Evolutionary conservation across 2,888 invertebrate genomes (phyloP).

Genomic region (Actias luna): DNA sequence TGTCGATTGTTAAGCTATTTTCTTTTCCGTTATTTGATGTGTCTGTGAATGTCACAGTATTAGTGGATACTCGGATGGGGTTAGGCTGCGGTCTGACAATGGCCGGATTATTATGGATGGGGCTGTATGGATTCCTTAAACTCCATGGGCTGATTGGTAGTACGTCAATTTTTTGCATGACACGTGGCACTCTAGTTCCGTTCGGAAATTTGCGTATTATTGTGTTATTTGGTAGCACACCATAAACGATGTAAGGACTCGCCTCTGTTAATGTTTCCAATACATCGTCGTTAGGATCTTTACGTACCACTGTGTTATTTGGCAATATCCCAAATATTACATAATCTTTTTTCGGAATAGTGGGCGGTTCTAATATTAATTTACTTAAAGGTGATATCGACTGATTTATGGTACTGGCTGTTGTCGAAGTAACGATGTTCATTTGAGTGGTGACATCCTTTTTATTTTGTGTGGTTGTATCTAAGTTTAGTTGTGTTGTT

Average conservation of each 20-base stretch:
- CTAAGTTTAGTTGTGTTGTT: constrained; percentile 34
- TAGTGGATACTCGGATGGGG: constrained; percentile 85
- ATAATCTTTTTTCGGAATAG: constrained; percentile 84
- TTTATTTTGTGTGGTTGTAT: constrained; percentile 38
- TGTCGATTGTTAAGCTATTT: constrained; percentile 77
- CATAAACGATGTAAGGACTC: constrained; percentile 88
- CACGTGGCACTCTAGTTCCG: constrained; percentile 88
- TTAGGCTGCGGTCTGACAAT: constrained; percentile 80
- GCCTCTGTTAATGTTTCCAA: constrained; percentile 86
- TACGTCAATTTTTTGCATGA: constrained; percentile 81
- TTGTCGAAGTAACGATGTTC: constrained; percentile 38
- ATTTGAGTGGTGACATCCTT: constrained; percentile 39
- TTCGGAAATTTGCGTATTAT: constrained; percentile 90
- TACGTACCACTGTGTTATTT: constrained; percentile 90
- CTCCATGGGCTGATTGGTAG: constrained; percentile 83
- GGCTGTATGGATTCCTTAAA: constrained; percentile 83
- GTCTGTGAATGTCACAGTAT: constrained; percentile 82
- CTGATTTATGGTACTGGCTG: constrained; percentile 37
- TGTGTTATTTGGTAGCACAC: constrained; percentile 89
- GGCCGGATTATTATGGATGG: constrained; percentile 81
- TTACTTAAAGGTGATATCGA: constrained; percentile 47
- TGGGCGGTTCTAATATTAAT: constrained; percentile 44
- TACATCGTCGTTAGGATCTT: constrained; percentile 85
- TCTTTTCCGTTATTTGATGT: constrained; percentile 82
- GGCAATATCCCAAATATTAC: constrained; percentile 89